Base-by-base conservation (phyloP, 2,888 invertebrate species). In the Aporophyla nigra region DNA sequence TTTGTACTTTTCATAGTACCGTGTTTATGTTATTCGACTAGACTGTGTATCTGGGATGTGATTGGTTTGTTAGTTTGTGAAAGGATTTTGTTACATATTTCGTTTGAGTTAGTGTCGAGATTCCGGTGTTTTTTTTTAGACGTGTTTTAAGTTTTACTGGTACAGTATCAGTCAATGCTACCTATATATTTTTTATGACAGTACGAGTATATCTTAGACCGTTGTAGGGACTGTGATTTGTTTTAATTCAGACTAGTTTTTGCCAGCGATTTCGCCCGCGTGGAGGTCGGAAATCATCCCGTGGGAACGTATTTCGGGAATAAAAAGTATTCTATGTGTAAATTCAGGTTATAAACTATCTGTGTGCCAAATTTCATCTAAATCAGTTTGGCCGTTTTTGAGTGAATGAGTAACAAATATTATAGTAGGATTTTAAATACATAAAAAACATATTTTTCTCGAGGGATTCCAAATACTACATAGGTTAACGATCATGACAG, bases 11-110 rank as follows among this genome's bases (percentile, higher is more conserved):
- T 63, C 40, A 33, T 63, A 73, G 51, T 27, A 56, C 40, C 43
- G 33, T 49, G 33, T 82, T 82, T 66, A 63, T 72, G 71, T 69
- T 73, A 70, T 76, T 72, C 68, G 21, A 2, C 9, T 61, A 40
- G 27, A 24, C n/a, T 33, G 75, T 66, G 56, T 54, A 56, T 27
- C 2, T 46, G 43, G 10, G 21, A 19, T 24, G 79, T 69, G 59
- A 67, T 76, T 82, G 54, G 43, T 61, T 61, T 21, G 46, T 43
- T 40, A 24, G 12, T 54, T 16, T 54, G n/a, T 54, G 33, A 43
- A 46, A 40, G 33, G 43, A 51, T 75, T 61, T 75, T 66, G 16
- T 82, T 67, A 6, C 21, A 24, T 19, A n/a, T 53, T 80, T 56
- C 21, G 9, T 0, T 14, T 33, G 33, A 56, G 49, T 43, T 49